Base-by-base conservation (phyloP, 1,140 invertebrate species). In the Brachionus rotundiformis region DNA sequence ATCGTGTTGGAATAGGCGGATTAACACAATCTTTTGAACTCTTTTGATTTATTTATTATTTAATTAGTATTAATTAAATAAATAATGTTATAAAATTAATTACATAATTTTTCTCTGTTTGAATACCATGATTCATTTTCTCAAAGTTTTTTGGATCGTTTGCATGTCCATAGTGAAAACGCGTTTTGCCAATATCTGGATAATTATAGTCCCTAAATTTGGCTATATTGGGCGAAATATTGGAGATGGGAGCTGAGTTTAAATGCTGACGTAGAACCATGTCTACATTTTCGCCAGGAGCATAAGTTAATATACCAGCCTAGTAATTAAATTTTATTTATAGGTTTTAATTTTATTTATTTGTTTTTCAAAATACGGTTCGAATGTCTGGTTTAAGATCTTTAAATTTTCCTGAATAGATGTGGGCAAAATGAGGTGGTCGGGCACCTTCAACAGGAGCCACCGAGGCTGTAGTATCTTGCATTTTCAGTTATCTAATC, bases 331-430 rank as follows among this genome's bases (percentile, higher is more conserved):
- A 44, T 83, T 41, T 25, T 19, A 59, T 49, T 71, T 61, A 41
- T 41, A 13, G 11, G 39, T 10, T 3, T 76, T 8, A 33, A 49
- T 13, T 82, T 49, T 49, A 61, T 76, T 19, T 47, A 33, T 16
- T 10, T 36, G 7, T 8, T 25, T 27, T 2, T 8, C 61, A 36
- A 85, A 85, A 84, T 84, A 88, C 87, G n/a, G 86, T 41, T 82
- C 83, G 82, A 73, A 85, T 44, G 16, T 84, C 59, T 23, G 87
- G 86, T n/a, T 79, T 83, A 83, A 85, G 84, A 82, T 88, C 87
- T 80, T 84, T 84, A 76, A 84, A 87, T 83, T 86, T 87, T 44
- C 86, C 86, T 7, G 82, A 82, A 84, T 88, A 88, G 59, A 93
- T 93, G 91, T 79, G 59, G 23, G 3, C 23, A 39, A 79, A 79